Base-by-base conservation (phyloP, 2,888 invertebrate genomes). In the Autographa gamma region DNA sequence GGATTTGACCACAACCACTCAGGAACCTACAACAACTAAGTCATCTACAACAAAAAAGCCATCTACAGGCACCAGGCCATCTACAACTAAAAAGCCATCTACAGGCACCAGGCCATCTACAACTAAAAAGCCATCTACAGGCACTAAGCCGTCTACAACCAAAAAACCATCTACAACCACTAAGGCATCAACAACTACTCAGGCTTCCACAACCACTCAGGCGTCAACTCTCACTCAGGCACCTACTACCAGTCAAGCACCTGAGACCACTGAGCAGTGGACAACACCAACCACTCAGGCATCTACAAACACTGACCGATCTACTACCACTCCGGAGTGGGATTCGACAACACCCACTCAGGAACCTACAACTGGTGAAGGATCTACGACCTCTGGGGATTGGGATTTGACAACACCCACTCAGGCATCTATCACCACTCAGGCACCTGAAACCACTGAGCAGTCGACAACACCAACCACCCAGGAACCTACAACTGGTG, bases 11-110 rank as follows among this genome's bases (percentile, higher is more conserved):
- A 34, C 34, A 25, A n/a, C 5, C 25, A 71, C 71, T 54, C 54
- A 61, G 11, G 62, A 38, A 16, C 25, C 25, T 16, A 31, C 59
- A 5, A 61, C 76, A 1, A 54, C 54, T 54, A 11, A 54, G 19
- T 9, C 31, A n/a, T 25, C 32, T 11, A 18, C 56, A 3, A 60
- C 67, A 52, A 73, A 66, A 3, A 0, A 11, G 38, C 11, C 8
- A 38, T 11, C 38, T 11, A 38, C 38, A 38, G 11, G 11, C 11
- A 11, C 11, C 11, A 11, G 38, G 38, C 8, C 38, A 11, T 11
- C 38, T 11, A 9, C 38, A 9, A 38, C 38, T 1, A 38, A 9
- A 38, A 11, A 43, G 16, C 32, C 0, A 5, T 54, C 71, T 31
- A 64, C 60, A 52, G 58, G 18, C 19, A 66, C 38, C 11, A 9